Conservation (phyloP, 1,140 invertebrate genomes). For the Ctenoplectra terminalis region DNA sequence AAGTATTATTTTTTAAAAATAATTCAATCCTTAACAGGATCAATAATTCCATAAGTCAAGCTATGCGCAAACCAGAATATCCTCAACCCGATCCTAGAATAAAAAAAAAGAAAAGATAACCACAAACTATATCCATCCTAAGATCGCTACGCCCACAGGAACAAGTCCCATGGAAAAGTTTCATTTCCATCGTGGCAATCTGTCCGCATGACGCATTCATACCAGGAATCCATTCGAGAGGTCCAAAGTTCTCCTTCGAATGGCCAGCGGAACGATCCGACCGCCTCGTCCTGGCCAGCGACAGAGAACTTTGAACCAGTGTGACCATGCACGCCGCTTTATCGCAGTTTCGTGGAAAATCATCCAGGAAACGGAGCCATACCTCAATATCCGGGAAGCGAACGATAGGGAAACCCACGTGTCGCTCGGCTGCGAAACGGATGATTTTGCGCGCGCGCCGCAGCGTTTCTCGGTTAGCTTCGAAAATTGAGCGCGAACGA, state of each 20-base stretch:
- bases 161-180: not conserved
- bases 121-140: too few species aligned
- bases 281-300: not conserved
- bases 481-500: constrained; percentile 14
- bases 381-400: constrained; percentile 64
- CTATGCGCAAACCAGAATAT: too few species aligned
- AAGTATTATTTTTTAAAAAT: too few species aligned
- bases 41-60: too few species aligned
- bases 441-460: not conserved
- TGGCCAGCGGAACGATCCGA: not conserved
- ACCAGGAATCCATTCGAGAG: not conserved
- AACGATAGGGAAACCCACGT: constrained; percentile 45
- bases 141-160: not conserved
- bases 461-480: not conserved
- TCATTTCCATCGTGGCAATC: not conserved
- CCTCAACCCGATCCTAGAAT: too few species aligned
- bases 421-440: constrained; percentile 15
- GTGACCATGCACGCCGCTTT: constrained; percentile 5
- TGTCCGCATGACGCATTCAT: not conserved
- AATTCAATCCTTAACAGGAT: too few species aligned
- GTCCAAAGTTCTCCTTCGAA: not conserved
- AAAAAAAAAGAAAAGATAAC: too few species aligned
- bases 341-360: constrained; percentile 56
- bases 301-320: constrained; percentile 29
- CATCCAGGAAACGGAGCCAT: constrained; percentile 49